A percentile compares a stretch with the other conserved stretches of the same genome.
Evolutionary conservation across 2,888 invertebrate species (phyloP).

Genomic region (Omphaloscelis lunosa): DNA sequence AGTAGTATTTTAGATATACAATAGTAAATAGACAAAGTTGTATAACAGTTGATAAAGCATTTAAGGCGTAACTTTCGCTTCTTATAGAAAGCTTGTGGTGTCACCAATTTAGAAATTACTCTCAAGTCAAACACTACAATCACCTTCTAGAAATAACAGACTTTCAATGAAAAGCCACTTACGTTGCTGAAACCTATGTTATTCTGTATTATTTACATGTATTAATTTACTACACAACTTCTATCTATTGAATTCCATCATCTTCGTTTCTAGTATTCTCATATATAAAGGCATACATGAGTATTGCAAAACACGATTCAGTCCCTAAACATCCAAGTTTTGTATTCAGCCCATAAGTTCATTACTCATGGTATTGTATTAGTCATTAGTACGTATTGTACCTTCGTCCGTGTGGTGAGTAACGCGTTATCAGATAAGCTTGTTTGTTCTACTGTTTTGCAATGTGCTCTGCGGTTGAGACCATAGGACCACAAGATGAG

Average conservation of each 20-base stretch:
- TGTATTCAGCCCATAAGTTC: constrained; percentile 43
- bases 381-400: constrained; percentile 58
- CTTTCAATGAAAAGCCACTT: neutral
- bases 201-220: neutral
- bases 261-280: constrained; percentile 6
- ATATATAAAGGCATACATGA: constrained; percentile 13
- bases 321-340: constrained; percentile 40
- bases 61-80: constrained; percentile 34
- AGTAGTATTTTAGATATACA: neutral
- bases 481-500: constrained; percentile 52
- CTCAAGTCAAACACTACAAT: constrained; percentile 36
- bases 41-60: constrained; percentile 7
- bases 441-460: constrained; percentile 75
- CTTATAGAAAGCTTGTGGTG: constrained; percentile 42
- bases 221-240: neutral
- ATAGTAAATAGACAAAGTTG: constrained; percentile 7
- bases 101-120: constrained; percentile 25
- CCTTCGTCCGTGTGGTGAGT: constrained; percentile 67
- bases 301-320: constrained; percentile 25
- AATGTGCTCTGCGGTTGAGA: constrained; percentile 56
- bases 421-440: constrained; percentile 77
- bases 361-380: constrained; percentile 70
- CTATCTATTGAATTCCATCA: neutral
- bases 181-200: neutral
- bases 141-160: constrained; percentile 24